Base-by-base conservation (phyloP, 1,140 invertebrate species). In the Mactra quadrangularis region DNA sequence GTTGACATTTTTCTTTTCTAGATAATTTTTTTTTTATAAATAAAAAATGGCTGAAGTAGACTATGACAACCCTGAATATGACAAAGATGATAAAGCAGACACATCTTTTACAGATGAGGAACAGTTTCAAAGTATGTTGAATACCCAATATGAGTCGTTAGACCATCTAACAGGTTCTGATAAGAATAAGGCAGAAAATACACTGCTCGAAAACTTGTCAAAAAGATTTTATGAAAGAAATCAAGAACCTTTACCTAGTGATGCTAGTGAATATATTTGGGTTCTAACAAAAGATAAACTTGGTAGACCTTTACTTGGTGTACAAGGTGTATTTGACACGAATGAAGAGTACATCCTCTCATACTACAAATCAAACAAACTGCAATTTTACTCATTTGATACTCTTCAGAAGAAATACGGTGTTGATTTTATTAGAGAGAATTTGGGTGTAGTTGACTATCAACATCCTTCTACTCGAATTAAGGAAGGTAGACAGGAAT, bases 341-440 rank as follows among this genome's bases (percentile, higher is more conserved):
- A 50, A 57, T 52, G 66, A 66, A 35, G 75, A 77, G 9, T 33
- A 52, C 62, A 22, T 29, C 22, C 45, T 77, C 22, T 35, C 59
- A 50, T 77, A 52, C 66, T 77, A 77, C 75, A 66, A 66, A 25
- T 38, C 62, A 41, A 66, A 66, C 62, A 66, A 66, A 13, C 7
- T 62, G 35, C 38, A 66, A 38, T 77, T 77, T 64, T 66, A 77
- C 66, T 31, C 35, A 41, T 64, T 77, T 77, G 45, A 53, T 45
- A 52, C 59, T n/a, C 60, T 66, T 77, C 75, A 77, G 45, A 66
- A 31, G 41, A 53, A 77, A 53, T 66, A 77, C 22, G 75, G 75
- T n/a, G 75, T 66, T 77, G 47, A 77, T 77, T 64, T 77, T 77
- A 27, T 77, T 66, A 64, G 75, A 66, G 29, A 64, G 19, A 29